A percentile compares a stretch with the other conserved stretches of the same genome.
These are phyloP conservation scores for Thomomys bottae DNA, from an alignment of 2,113 vertebrate genomes.

Conservation along the genomic window DNA sequence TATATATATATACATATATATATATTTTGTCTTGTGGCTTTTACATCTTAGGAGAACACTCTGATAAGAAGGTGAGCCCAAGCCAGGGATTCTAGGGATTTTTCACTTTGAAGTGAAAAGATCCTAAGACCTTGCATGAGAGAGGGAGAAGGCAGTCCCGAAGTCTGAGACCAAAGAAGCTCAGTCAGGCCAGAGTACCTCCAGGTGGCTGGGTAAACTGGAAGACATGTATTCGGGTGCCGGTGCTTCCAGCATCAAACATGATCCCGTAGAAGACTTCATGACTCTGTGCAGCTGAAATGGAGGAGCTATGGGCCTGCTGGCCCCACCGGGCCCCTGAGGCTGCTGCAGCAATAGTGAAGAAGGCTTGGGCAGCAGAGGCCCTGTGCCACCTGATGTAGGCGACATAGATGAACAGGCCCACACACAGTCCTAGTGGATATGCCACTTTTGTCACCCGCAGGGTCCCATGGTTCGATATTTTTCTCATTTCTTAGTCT, in stretches of 20 bases:
- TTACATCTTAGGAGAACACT: neutral
- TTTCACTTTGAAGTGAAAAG: neutral
- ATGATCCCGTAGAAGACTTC: slow-evolving; percentile 92
- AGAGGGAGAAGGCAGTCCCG: neutral
- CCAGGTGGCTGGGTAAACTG: slow-evolving; percentile 87
- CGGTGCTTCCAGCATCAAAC: slow-evolving; percentile 97
- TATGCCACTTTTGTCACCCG: slow-evolving; percentile 90
- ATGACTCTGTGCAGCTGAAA: neutral
- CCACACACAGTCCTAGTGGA: slow-evolving; percentile 85
- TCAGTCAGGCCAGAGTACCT: slow-evolving; percentile 79
- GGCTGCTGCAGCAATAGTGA: slow-evolving; percentile 69
- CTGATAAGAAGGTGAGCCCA: neutral
- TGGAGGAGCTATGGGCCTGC: slow-evolving; percentile 35
- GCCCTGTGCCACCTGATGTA: slow-evolving; percentile 89
- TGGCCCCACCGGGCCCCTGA: slow-evolving; percentile 59
- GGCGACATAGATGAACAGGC: slow-evolving; percentile 89
- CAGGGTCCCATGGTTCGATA: slow-evolving; percentile 85
- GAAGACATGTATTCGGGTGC: slow-evolving; percentile 95
- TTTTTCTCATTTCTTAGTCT: slow-evolving; percentile 67
- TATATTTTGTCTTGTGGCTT: neutral
- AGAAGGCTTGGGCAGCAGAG: slow-evolving; percentile 61
- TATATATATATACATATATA: too few species aligned
- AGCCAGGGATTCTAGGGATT: neutral
- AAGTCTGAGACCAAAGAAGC: neutral
- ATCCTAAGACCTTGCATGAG: neutral